Conservation (phyloP, 2,113 vertebrate species). For the Sterrhoptilus dennistouni region DNA sequence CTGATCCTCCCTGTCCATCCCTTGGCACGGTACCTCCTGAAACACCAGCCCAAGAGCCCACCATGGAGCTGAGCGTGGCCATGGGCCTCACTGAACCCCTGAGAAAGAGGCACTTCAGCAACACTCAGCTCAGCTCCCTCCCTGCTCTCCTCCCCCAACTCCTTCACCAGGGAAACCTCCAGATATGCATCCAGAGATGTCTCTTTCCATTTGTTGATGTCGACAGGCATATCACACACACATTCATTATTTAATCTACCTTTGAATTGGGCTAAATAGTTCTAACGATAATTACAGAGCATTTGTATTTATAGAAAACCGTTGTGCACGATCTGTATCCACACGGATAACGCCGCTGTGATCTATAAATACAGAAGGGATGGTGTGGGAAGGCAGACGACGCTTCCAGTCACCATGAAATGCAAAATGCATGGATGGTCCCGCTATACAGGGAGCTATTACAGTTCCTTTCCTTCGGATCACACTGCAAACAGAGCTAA, state of each 20-base stretch:
- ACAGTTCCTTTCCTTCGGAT: neutral
- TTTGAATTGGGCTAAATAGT: conserved; percentile 67
- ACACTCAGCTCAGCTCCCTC: neutral
- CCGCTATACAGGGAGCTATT: neutral
- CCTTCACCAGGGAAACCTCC: conserved; percentile 15
- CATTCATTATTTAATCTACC: conserved; percentile 72
- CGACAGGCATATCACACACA: conserved; percentile 46
- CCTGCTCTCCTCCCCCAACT: neutral
- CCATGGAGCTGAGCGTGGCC: rapidly evolving
- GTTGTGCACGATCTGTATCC: neutral
- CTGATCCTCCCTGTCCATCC: neutral
- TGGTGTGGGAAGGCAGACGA: conserved; percentile 9
- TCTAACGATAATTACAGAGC: conserved; percentile 65
- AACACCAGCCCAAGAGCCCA: neutral
- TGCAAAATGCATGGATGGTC: neutral
- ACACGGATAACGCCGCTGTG: neutral
- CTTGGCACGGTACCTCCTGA: neutral
- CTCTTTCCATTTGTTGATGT: conserved; percentile 34
- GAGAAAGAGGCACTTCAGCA: neutral
- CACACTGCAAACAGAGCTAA: rapidly evolving
- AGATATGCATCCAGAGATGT: conserved; percentile 15
- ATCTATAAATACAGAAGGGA: conserved; percentile 40
- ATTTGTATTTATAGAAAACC: conserved; percentile 61
- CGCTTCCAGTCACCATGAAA: neutral
- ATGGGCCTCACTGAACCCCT: rapidly evolving